These are phyloP conservation scores for Equus quagga DNA, from an alignment of 2,113 vertebrate species.

Conservation along the genomic window DNA sequence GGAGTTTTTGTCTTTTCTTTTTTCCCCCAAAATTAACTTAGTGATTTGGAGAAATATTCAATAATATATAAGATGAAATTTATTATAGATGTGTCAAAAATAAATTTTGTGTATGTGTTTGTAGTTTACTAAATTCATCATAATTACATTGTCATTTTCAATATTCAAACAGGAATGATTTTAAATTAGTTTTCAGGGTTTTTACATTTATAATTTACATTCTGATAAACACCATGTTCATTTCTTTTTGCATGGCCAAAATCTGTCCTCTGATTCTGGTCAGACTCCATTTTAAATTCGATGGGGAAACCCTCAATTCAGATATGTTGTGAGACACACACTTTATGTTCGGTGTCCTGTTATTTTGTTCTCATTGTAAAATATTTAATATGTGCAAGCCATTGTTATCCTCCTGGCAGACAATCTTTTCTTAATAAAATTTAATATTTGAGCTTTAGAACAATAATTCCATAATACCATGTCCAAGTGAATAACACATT, in stretches of 20 bases:
- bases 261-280: background rate
- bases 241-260: background rate
- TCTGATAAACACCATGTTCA: background rate
- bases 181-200: background rate
- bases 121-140: background rate
- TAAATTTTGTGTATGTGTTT: background rate
- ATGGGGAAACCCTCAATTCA: background rate
- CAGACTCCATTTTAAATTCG: background rate
- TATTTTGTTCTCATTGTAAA: background rate
- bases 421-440: background rate
- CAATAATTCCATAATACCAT: background rate
- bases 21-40: background rate
- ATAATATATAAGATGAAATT: background rate
- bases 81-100: background rate
- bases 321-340: background rate
- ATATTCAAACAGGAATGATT: background rate
- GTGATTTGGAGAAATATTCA: background rate
- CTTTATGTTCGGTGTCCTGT: background rate
- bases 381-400: background rate
- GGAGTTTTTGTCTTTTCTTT: background rate
- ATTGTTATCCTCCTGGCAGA: background rate
- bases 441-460: background rate
- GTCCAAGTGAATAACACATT: background rate
- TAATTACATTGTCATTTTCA: conserved; percentile 8
- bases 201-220: background rate